A percentile compares a stretch with the other conserved stretches of the same genome.
Evolutionary conservation across 1,140 invertebrate genomes (phyloP).

Genomic region (Drosophila micromelanica): DNA sequence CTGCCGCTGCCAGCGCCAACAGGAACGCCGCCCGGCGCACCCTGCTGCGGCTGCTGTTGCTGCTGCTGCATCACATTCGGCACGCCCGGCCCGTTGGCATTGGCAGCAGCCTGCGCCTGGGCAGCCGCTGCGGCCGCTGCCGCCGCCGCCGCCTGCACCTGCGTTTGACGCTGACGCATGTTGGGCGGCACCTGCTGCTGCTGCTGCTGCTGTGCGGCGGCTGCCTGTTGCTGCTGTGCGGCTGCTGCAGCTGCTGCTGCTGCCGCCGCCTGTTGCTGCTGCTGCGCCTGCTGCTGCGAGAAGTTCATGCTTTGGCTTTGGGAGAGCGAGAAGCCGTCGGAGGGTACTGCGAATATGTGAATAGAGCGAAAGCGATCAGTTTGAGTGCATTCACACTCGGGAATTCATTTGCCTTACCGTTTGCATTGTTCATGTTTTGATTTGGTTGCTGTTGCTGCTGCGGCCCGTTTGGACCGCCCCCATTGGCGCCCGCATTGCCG

Average conservation of each 20-base stretch:
- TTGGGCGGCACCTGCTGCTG: conserved; percentile 83
- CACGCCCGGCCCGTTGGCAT: conserved; percentile 58
- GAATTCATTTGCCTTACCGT: conserved; percentile 56
- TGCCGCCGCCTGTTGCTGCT: conserved; percentile 63
- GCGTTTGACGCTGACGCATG: conserved; percentile 80
- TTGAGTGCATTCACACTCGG: background rate
- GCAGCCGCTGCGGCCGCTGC: conserved; percentile 71
- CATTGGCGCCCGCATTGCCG: conserved; percentile 79
- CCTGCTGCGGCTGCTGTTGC: conserved; percentile 55
- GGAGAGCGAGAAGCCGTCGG: conserved; percentile 89
- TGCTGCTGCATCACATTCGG: conserved; percentile 66
- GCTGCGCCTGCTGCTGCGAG: conserved; percentile 87
- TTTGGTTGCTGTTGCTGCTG: conserved; percentile 83
- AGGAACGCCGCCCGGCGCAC: conserved; percentile 32
- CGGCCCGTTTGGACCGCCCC: conserved; percentile 57
- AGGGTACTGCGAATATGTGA: conserved; percentile 80
- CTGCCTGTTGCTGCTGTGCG: conserved; percentile 84
- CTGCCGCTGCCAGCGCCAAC: conserved; percentile 45
- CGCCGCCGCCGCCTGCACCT: conserved; percentile 68
- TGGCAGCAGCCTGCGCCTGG: conserved; percentile 72
- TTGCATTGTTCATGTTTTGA: conserved; percentile 83
- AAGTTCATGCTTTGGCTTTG: conserved; percentile 94
- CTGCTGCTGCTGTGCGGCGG: conserved; percentile 61
- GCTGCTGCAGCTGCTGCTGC: conserved; percentile 68
- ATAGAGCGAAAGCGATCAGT: background rate